Percentiles rank a stretch among this genome's conserved stretches.
These are phyloP conservation scores for Uloborus plumipes DNA, from an alignment of 2,888 invertebrate genomes.

Conservation along the genomic window DNA sequence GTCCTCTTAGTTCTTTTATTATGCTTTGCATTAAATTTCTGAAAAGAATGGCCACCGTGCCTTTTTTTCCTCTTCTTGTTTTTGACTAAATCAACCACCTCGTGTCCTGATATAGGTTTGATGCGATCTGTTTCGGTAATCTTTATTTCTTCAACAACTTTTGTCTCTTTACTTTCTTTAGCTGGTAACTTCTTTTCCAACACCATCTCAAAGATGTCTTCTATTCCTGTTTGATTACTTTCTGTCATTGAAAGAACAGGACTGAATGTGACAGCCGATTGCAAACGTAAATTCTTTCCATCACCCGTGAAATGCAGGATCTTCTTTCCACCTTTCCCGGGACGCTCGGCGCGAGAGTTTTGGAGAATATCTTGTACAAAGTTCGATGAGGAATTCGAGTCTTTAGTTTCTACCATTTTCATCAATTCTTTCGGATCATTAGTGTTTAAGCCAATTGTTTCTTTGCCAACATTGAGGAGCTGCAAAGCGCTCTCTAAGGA, in stretches of 20 bases:
- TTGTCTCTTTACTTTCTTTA: neutral
- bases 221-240: neutral
- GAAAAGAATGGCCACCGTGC: too few species aligned
- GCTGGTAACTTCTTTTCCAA: conserved; percentile 17
- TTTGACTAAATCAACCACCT: neutral
- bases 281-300: conserved; percentile 1
- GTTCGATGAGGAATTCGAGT: neutral
- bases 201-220: conserved; percentile 40
- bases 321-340: neutral
- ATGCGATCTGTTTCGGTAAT: conserved; percentile 29
- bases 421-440: conserved; percentile 7
- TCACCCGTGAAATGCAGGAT: conserved; percentile 24
- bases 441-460: conserved; percentile 17
- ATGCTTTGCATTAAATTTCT: too few species aligned
- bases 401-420: neutral
- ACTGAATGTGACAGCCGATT: conserved; percentile 8
- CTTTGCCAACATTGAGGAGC: conserved; percentile 29
- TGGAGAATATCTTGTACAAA: neutral
- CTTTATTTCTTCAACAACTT: neutral
- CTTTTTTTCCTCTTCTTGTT: neutral
- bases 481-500: conserved; percentile 16
- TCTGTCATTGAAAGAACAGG: neutral
- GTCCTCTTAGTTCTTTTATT: too few species aligned
- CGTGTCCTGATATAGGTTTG: neutral
- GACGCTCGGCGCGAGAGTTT: neutral